These are phyloP conservation scores for Colletes latitarsis DNA, from an alignment of 1,140 invertebrate genomes.

Conservation along the genomic window DNA sequence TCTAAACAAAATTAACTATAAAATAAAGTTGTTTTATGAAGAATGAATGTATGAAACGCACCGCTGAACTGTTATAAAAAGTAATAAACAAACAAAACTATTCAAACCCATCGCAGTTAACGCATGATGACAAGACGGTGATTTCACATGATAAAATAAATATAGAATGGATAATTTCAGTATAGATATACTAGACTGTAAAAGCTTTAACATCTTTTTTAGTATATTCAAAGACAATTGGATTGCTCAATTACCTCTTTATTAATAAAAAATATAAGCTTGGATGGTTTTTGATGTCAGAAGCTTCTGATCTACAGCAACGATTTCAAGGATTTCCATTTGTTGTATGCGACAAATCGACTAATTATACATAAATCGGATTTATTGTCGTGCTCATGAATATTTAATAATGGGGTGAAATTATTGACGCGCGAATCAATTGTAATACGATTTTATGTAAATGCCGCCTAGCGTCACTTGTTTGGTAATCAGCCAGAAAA, in stretches of 20 bases:
- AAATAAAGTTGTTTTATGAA: no score
- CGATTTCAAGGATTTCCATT: not conserved
- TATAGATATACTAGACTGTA: no score
- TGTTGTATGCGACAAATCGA: not conserved
- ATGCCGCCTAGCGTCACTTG: not conserved
- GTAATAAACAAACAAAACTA: no score
- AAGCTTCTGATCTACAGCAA: not conserved
- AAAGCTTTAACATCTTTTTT: no score
- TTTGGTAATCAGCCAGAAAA: not conserved
- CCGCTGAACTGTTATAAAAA: no score
- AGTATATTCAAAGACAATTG: no score
- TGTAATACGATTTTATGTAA: slow-evolving; percentile 2
- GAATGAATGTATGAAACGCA: no score
- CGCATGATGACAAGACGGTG: no score
- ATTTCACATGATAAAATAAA: no score
- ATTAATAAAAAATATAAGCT: not conserved
- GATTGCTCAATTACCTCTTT: not conserved
- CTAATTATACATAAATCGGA: slow-evolving; percentile 4
- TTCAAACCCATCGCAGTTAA: no score
- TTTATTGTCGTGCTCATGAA: not conserved
- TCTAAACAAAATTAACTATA: no score
- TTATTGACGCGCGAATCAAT: slow-evolving; percentile 10
- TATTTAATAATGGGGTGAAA: not conserved
- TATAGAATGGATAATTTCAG: no score
- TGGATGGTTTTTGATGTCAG: not conserved